phyloP scores from a whole-genome alignment of 2,113 vertebrate species.

The Coracopsis vasa region DNA sequence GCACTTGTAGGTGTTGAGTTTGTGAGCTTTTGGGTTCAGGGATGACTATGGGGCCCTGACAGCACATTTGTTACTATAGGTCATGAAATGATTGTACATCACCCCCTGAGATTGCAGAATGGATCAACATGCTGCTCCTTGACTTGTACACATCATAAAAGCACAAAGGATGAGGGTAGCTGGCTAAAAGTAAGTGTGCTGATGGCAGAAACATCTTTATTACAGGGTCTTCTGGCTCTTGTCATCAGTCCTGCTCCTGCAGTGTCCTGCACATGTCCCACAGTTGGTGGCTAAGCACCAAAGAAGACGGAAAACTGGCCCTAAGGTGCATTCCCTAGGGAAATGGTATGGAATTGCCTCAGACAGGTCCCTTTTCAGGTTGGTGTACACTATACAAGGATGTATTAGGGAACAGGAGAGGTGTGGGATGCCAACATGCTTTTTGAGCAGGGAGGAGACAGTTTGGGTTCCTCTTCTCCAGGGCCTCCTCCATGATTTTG shows the following conservation, averaged over 20 bases:
- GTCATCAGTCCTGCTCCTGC: not conserved
- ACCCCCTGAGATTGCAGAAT: not conserved
- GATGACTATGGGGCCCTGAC: not conserved
- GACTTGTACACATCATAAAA: not conserved
- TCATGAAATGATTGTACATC: not conserved
- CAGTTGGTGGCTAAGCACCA: not conserved
- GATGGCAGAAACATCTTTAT: not conserved
- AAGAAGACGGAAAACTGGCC: not conserved
- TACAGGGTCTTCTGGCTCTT: not conserved
- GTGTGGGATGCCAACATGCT: fast-evolving
- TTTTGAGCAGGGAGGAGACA: not conserved
- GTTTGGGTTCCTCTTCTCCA: not conserved
- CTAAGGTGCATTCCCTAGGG: not conserved
- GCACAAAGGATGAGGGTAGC: not conserved
- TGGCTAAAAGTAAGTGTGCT: not conserved
- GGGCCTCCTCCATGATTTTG: not conserved
- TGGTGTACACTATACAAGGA: fast-evolving
- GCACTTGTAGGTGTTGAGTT: not conserved
- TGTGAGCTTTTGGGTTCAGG: not conserved
- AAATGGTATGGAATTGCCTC: not conserved
- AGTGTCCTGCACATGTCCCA: not conserved
- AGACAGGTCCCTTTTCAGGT: not conserved
- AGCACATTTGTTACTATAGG: not conserved
- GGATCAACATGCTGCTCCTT: not conserved
- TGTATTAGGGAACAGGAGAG: fast-evolving